Conservation (phyloP, 35 echinoderm and acorn worm genomes). For the Diadema setosum region DNA sequence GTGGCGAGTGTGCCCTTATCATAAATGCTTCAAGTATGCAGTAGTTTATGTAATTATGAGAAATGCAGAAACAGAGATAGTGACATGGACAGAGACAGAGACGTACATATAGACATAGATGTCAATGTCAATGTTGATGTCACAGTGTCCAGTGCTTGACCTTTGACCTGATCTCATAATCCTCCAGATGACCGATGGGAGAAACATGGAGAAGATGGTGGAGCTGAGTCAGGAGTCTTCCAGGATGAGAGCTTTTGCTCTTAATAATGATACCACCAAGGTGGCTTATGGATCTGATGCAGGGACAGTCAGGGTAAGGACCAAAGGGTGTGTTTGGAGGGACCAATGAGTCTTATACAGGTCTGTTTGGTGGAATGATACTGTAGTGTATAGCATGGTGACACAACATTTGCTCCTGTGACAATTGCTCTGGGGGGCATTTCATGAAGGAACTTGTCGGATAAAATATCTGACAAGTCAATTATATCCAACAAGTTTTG, state of each 20-base stretch:
- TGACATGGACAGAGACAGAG: neutral
- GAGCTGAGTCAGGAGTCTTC: conserved; percentile 21
- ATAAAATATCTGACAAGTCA: no score
- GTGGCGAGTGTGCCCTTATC: neutral
- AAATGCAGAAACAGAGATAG: neutral
- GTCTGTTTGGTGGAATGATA: no score
- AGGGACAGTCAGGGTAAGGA: conserved; percentile 18
- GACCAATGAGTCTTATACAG: no score
- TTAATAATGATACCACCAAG: conserved; percentile 19
- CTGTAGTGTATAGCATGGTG: no score
- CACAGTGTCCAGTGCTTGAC: neutral
- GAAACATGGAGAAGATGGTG: neutral
- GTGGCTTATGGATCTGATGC: conserved; percentile 42
- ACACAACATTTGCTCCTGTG: no score
- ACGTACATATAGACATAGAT: neutral
- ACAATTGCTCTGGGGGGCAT: no score
- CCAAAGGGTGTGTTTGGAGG: neutral
- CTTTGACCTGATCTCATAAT: neutral
- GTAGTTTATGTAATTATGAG: neutral
- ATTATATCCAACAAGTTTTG: no score
- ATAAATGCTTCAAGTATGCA: neutral
- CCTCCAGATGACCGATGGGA: neutral
- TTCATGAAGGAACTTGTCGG: no score
- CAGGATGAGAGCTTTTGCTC: conserved; percentile 29
- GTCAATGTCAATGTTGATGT: neutral